Conservation (phyloP, 2,888 invertebrate species). For the Elysia crispata region DNA sequence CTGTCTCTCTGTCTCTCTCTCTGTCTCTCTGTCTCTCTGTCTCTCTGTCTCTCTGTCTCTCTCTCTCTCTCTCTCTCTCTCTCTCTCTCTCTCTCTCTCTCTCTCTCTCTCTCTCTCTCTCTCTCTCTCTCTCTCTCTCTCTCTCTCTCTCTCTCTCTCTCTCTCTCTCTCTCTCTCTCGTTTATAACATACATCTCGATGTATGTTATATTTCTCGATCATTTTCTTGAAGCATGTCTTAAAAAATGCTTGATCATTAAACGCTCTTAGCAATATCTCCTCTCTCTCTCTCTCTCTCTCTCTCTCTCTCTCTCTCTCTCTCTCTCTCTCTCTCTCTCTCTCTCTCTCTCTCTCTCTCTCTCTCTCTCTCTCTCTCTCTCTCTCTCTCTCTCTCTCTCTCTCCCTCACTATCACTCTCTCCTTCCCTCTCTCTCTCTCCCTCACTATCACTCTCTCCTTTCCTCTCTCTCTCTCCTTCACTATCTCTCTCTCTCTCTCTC, state of each 20-base stretch:
- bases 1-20: constrained; percentile 16
- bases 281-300: not conserved
- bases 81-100: not conserved
- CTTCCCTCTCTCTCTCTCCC: constrained; percentile 15
- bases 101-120: constrained; percentile 25
- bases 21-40: not conserved
- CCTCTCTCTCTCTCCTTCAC: not conserved
- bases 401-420: not conserved
- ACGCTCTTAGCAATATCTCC: too few relatives aligned
- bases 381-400: constrained; percentile 5
- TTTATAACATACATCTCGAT: not conserved
- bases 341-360: constrained; percentile 17
- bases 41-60: too few relatives aligned
- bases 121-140: constrained; percentile 27
- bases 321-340: constrained; percentile 10
- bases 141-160: constrained; percentile 10
- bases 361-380: constrained; percentile 20
- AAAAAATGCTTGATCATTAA: too few relatives aligned
- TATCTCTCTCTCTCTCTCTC: not conserved
- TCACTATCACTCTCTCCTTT: not conserved
- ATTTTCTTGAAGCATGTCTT: too few relatives aligned
- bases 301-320: constrained; percentile 4
- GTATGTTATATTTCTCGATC: too few relatives aligned
- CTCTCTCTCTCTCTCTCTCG: constrained; percentile 25
- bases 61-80: too few relatives aligned